Evolutionary conservation across 2,888 invertebrate genomes (phyloP).

Genomic region (Lomographa bimaculata): DNA sequence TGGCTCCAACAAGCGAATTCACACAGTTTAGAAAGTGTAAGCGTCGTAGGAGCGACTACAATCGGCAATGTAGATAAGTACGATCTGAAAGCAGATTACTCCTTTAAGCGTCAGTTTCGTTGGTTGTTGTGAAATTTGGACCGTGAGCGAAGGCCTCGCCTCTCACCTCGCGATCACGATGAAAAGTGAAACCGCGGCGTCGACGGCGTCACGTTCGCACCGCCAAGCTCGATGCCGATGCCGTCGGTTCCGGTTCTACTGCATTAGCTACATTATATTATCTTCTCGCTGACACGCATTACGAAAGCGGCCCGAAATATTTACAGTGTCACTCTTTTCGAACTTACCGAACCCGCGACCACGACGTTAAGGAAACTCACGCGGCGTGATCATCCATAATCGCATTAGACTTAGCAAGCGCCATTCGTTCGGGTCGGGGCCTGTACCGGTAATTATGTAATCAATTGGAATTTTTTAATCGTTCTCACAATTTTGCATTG

Average conservation of each 20-base stretch:
- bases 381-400: too few species aligned
- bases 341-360: constrained; percentile 2
- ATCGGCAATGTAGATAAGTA: constrained; percentile 29
- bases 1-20: constrained; percentile 20
- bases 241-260: constrained; percentile 73
- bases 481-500: constrained; percentile 71
- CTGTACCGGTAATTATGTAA: constrained; percentile 43
- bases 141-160: constrained; percentile 71
- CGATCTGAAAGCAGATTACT: constrained; percentile 51
- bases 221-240: constrained; percentile 64
- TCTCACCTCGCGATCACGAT: constrained; percentile 74
- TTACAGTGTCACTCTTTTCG: constrained; percentile 27
- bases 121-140: constrained; percentile 77
- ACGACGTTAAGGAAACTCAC: too few species aligned
- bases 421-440: constrained; percentile 28
- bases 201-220: constrained; percentile 69
- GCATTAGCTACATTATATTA: constrained; percentile 49
- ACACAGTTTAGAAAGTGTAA: constrained; percentile 33
- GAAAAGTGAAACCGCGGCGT: constrained; percentile 79
- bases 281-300: constrained; percentile 28
- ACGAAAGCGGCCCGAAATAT: constrained; percentile 35
- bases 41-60: constrained; percentile 22
- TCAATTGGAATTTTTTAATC: constrained; percentile 58
- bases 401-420: too few species aligned
- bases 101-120: constrained; percentile 58